Evolutionary conservation across 2,797 vertebrate species (phyloP).

Genomic region (Sparus aurata): DNA sequence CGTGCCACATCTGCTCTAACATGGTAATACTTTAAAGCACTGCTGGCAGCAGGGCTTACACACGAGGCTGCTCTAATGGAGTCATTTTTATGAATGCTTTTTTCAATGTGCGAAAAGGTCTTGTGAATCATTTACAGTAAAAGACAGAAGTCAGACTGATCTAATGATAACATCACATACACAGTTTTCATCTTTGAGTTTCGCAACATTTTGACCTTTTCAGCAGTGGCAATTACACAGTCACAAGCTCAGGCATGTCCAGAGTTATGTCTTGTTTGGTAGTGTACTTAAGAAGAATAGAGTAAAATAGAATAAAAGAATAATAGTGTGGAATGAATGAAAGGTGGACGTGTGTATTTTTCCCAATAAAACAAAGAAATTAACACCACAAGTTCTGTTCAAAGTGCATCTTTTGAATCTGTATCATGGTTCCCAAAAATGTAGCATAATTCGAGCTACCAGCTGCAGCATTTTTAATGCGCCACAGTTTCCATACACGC

Average conservation of each 20-base stretch:
- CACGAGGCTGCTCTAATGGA: conserved; percentile 14
- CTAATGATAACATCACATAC: background rate
- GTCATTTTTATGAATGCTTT: background rate
- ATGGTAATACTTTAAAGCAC: conserved; percentile 41
- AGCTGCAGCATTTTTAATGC: too few relatives aligned
- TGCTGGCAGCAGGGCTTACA: conserved; percentile 37
- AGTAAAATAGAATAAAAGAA: too few relatives aligned
- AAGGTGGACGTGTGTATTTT: too few relatives aligned
- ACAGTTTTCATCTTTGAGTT: background rate
- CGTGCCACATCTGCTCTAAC: conserved; percentile 49
- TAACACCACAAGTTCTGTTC: too few relatives aligned
- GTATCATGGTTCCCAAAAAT: too few relatives aligned
- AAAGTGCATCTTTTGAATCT: too few relatives aligned
- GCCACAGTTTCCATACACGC: too few relatives aligned
- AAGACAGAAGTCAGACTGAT: background rate
- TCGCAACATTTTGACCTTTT: conserved; percentile 8
- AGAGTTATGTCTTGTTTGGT: conserved; percentile 4
- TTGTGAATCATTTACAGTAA: conserved; percentile 6
- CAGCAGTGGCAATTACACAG: conserved; percentile 1
- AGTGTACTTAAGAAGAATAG: background rate
- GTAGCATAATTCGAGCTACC: too few relatives aligned
- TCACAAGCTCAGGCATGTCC: conserved; percentile 22
- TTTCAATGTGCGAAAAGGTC: conserved; percentile 8
- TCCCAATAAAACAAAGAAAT: too few relatives aligned
- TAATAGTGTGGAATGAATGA: too few relatives aligned